Base-by-base conservation (phyloP, 2,888 invertebrate genomes). In the Drosophila formosana region DNA sequence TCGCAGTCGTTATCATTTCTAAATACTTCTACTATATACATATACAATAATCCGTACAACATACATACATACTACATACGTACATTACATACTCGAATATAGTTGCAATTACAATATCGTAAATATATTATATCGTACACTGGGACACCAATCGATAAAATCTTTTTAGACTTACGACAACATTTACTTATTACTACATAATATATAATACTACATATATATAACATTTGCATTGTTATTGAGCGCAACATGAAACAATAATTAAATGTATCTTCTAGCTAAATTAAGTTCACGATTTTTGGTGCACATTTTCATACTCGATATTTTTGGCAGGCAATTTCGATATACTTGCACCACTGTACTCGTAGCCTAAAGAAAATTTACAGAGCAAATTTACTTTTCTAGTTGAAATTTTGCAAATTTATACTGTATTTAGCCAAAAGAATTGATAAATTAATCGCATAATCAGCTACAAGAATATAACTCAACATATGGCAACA, bases 191-290 rank as follows among this genome's bases (percentile, higher is more conserved):
- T 39, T 49, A 39, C 49, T 30, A 39, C 37, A 39, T 34, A 57
- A 26, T 9, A 18, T 47, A 56, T 55, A 50, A 57, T 66, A n/a
- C n/a, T n/a, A n/a, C n/a, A n/a, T n/a, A 52, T 50, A 57, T 47
- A 26, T 18, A 51, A 60, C 4, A 61, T 70, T 72, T 69, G 69
- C 66, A 71, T 78, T 79, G 78, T 79, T 79, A 72, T 63, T 49
- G 75, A 78, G 70, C 68, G 66, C 66, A 80, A 78, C 67, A 52
- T 70, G 52, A 66, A 80, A 69, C 68, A 80, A 86, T 82, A 78
- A 85, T 50, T 68, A 65, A 70, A 66, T 75, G 43, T 70, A 71
- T 47, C 52, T 43, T 64, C 46, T 82, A 85, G 72, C 62, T 71
- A 80, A 72, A 67, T 67, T 69, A 72, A 74, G 75, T 57, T 78